These are phyloP conservation scores for Scaptomyza reducta DNA, from an alignment of 2,888 invertebrate species.

Conservation along the genomic window DNA sequence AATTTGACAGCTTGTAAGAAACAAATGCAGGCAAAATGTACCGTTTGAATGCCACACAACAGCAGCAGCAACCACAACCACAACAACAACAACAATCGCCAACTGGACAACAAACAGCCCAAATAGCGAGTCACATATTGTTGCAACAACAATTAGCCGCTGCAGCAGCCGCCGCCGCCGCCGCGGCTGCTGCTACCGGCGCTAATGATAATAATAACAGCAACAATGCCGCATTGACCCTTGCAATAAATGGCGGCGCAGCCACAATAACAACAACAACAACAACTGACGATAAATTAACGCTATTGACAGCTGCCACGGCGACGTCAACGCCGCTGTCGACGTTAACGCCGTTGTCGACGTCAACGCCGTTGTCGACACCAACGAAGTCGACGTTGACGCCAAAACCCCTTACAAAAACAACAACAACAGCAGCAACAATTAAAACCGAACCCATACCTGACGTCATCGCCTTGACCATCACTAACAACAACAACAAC, in stretches of 20 bases:
- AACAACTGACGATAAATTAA: conserved; percentile 68
- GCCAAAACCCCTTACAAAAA: conserved; percentile 56
- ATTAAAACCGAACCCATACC: conserved; percentile 84
- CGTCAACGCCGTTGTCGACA: conserved; percentile 20
- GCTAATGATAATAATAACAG: conserved; percentile 45
- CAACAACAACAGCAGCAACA: conserved; percentile 67
- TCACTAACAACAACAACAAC: conserved; percentile 34
- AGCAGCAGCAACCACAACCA: conserved; percentile 72
- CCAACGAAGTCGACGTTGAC: conserved; percentile 45
- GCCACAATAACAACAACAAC: conserved; percentile 12
- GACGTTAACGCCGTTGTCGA: no score
- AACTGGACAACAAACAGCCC: conserved; percentile 54
- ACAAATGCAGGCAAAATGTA: conserved; percentile 82
- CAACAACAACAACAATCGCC: conserved; percentile 56
- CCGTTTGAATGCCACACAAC: conserved; percentile 82
- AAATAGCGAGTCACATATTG: conserved; percentile 71
- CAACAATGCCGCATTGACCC: conserved; percentile 51
- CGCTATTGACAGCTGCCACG: conserved; percentile 75
- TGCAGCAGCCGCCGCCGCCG: conserved; percentile 57
- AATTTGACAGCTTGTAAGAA: conserved; percentile 56
- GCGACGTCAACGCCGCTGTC: conserved; percentile 32
- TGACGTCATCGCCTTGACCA: conserved; percentile 77
- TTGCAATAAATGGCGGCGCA: conserved; percentile 60
- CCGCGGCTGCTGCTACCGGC: conserved; percentile 37
- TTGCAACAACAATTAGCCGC: conserved; percentile 80